Base-by-base conservation (phyloP, 2,113 vertebrate species). In the Zootoca vivipara region DNA sequence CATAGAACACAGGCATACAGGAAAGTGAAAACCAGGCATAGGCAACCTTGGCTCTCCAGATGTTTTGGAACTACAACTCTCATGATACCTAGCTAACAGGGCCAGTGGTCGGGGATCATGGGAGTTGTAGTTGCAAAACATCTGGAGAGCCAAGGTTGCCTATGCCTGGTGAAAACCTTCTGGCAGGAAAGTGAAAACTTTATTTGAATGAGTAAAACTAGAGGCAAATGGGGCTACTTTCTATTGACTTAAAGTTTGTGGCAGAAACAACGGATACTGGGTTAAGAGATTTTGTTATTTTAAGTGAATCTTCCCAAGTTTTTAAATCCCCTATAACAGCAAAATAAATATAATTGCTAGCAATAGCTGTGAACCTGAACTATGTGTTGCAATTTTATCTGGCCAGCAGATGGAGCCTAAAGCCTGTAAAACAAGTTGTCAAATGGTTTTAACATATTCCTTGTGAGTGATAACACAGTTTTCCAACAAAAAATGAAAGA, bases 351-450 rank as follows among this genome's bases (percentile, higher is more conserved):
- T 30, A 58, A 15, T 30, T 70, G 13, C 28, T 15, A 64, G 24
- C 64, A 40, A 5, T 4, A 24, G 28, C 10, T 75, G 3, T 10
- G 35, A 12, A 2, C 2, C 1, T 1, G 22, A 65, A 88, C 89
- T 82, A 92, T 18, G 10, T 89, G 75, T 52, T 52, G 9, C 46
- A 24, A 18, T 89, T 7, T 72, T 0, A 62, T 64, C 8, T 5
- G 83, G 46, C 93, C 95, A 86, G 83, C 88, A 96, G 95, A 91
- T 94, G 95, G 95, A 9, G 92, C 91, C 22, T 82, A 86, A 2
- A 87, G 83, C 78, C 26, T 89, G 73, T 86, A 7, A 88, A 95
- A 89, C 22, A 77, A 87, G n/a, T 16, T 13, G 30, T 85, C 74
- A 0, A 78, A 6, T 35, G 0, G 15, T 2, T n/a, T 52, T 46